Percentiles rank a stretch among this genome's conserved stretches.
Conservation (phyloP, 2,113 vertebrate species). For the Etheostoma cragini region DNA sequence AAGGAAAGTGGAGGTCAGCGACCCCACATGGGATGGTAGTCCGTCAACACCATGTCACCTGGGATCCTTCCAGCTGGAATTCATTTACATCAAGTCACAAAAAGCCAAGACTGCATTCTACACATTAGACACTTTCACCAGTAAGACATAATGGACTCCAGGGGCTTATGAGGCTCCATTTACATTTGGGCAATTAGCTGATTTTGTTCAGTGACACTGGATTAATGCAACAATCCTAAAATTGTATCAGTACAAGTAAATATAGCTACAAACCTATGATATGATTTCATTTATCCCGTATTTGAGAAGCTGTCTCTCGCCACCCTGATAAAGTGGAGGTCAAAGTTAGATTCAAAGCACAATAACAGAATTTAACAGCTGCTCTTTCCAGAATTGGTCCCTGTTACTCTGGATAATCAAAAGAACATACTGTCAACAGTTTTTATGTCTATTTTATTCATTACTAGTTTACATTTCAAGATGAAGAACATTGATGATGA, state of each 20-base stretch:
- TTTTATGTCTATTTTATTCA: neutral
- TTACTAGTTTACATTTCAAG: neutral
- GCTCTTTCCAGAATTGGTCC: neutral
- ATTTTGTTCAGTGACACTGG: neutral
- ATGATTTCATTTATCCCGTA: neutral
- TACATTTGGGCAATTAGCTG: conserved; percentile 16
- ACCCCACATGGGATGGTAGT: conserved; percentile 41
- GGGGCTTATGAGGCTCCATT: conserved; percentile 21
- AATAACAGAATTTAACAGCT: neutral
- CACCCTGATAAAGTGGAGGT: neutral
- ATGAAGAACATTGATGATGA: neutral
- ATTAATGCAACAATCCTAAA: neutral
- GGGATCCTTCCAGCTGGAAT: conserved; percentile 25
- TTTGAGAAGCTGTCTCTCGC: neutral
- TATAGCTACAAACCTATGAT: neutral
- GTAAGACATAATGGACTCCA: neutral
- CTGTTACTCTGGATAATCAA: neutral
- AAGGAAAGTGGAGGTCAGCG: conserved; percentile 61
- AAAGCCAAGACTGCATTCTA: neutral
- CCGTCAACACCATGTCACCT: conserved; percentile 49
- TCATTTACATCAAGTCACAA: conserved; percentile 15
- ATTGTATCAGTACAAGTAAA: neutral
- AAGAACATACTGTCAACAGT: neutral
- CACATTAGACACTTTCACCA: neutral
- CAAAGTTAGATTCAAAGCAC: too few species aligned